A percentile compares a stretch with the other conserved stretches of the same genome.
Conservation (phyloP, 2,113 vertebrate species). For the Shinisaurus crocodilurus region DNA sequence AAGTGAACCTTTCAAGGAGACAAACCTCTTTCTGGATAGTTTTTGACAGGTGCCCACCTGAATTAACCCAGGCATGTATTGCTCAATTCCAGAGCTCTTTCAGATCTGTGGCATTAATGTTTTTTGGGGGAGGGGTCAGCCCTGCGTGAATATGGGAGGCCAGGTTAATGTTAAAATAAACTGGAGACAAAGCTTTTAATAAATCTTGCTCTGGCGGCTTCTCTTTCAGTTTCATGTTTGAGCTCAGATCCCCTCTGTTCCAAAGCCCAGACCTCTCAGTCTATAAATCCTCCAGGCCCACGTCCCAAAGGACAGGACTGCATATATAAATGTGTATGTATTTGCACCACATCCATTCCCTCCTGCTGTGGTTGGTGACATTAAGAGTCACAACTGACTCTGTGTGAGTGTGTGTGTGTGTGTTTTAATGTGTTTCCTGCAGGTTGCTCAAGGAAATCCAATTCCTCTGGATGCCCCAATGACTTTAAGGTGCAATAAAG, state of each 20-base stretch:
- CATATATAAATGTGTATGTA: slow-evolving; percentile 56
- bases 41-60: slow-evolving; percentile 34
- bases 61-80: slow-evolving; percentile 46
- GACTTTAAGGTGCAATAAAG: slow-evolving; percentile 61
- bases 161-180: slow-evolving; percentile 9
- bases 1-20: not conserved
- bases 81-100: slow-evolving; percentile 51
- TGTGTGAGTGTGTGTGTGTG: slow-evolving; percentile 32
- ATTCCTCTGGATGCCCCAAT: slow-evolving; percentile 64
- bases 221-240: slow-evolving; percentile 45
- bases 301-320: slow-evolving; percentile 52
- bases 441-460: slow-evolving; percentile 69
- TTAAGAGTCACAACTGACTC: slow-evolving; percentile 71
- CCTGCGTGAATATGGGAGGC: not conserved
- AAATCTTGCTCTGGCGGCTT: slow-evolving; percentile 46
- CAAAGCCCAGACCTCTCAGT: slow-evolving; percentile 52
- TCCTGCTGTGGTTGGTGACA: slow-evolving; percentile 67
- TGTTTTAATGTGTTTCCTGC: slow-evolving; percentile 77
- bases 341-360: slow-evolving; percentile 52
- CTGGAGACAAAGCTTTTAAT: slow-evolving; percentile 2
- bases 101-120: slow-evolving; percentile 41
- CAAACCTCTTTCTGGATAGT: slow-evolving; percentile 22
- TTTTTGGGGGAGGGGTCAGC: not conserved
- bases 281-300: slow-evolving; percentile 68
- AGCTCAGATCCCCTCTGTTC: slow-evolving; percentile 50